Conservation (phyloP, 2,888 invertebrate genomes). For the Vandiemenella viatica region DNA sequence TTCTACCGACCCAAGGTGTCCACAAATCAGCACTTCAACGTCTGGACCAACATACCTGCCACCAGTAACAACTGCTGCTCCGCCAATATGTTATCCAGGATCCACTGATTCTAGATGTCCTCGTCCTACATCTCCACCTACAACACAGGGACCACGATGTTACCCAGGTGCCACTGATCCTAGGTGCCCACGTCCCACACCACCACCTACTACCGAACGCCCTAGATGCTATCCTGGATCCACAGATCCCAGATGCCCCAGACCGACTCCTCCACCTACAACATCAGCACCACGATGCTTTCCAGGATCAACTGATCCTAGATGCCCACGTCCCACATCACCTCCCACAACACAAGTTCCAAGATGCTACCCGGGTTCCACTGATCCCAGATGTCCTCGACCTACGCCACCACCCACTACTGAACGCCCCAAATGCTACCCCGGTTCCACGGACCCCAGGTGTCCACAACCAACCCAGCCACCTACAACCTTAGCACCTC, state of each 20-base stretch:
- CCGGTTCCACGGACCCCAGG: constrained; percentile 12
- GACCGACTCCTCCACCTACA: constrained; percentile 17
- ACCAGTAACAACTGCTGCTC: constrained; percentile 14
- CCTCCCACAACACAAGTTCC: constrained; percentile 9
- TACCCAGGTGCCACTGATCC: constrained; percentile 11
- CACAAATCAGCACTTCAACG: too few species aligned
- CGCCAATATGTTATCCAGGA: constrained; percentile 9
- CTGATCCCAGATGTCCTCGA: constrained; percentile 23
- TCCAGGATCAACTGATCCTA: constrained; percentile 25
- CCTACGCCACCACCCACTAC: constrained; percentile 9
- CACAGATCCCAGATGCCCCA: constrained; percentile 17
- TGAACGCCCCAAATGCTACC: constrained; percentile 23
- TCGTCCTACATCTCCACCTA: constrained; percentile 18
- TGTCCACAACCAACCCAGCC: constrained; percentile 21
- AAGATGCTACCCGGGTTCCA: constrained; percentile 23
- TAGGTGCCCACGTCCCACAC: constrained; percentile 16
- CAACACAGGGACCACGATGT: constrained; percentile 14
- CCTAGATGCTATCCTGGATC: background rate
- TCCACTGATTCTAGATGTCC: constrained; percentile 18
- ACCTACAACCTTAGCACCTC: constrained; percentile 15
- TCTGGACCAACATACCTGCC: constrained; percentile 15
- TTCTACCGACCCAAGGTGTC: too few species aligned
- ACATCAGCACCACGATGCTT: constrained; percentile 22
- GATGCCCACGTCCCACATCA: constrained; percentile 21
- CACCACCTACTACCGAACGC: constrained; percentile 1